Conservation (phyloP, 2,888 invertebrate species). For the Axea sp. region DNA sequence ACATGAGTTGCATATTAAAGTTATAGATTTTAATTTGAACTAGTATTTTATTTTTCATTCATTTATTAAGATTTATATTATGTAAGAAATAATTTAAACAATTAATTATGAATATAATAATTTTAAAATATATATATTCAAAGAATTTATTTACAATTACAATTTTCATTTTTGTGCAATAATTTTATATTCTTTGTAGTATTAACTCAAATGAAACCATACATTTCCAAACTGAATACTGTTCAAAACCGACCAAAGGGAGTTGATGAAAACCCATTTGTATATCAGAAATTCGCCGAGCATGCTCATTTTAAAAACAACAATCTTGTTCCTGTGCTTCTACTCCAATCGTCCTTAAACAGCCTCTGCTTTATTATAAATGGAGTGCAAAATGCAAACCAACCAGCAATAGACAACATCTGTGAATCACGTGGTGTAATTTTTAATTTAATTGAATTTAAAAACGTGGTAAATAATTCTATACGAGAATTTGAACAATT, state of each 20-base stretch:
- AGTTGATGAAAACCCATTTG: conserved; percentile 1
- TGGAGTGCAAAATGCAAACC: conserved; percentile 22
- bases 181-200: conserved; percentile 12
- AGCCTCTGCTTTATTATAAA: conserved; percentile 38
- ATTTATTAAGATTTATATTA: too few species aligned
- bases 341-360: conserved; percentile 34
- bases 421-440: conserved; percentile 42
- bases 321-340: conserved; percentile 11
- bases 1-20: too few species aligned
- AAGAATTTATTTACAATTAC: too few species aligned
- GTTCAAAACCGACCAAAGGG: conserved; percentile 12
- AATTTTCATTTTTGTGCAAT: background rate
- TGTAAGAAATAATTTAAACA: too few species aligned
- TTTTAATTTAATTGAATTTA: conserved; percentile 40
- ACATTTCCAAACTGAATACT: conserved; percentile 13
- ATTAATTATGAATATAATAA: too few species aligned
- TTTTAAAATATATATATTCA: too few species aligned
- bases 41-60: too few species aligned
- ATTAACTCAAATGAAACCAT: conserved; percentile 38
- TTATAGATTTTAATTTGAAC: too few species aligned
- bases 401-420: conserved; percentile 30
- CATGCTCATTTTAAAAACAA: conserved; percentile 12
- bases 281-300: background rate
- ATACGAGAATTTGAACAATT: conserved; percentile 25
- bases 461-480: conserved; percentile 34